A percentile compares a stretch with the other conserved stretches of the same genome.
phyloP scores from a whole-genome alignment of 2,113 vertebrate species.

The Ramphastos sulfuratus region DNA sequence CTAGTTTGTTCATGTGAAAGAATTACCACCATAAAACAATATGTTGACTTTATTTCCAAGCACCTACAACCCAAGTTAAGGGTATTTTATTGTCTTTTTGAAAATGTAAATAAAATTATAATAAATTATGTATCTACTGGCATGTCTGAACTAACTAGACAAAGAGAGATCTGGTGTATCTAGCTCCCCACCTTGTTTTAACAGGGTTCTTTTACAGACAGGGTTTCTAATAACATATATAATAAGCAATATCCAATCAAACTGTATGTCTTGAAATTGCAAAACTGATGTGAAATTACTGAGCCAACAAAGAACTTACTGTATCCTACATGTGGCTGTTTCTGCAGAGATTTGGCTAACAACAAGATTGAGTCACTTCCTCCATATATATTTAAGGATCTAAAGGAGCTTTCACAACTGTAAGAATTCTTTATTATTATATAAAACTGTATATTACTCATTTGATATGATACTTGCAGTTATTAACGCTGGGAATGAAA shows the following conservation, averaged over 20 bases:
- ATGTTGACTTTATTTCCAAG: not conserved
- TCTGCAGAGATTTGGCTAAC: constrained; percentile 87
- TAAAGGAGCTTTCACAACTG: constrained; percentile 92
- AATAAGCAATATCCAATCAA: not conserved
- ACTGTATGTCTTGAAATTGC: not conserved
- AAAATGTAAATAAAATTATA: not conserved
- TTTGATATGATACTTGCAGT: not conserved
- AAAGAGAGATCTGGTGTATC: not conserved
- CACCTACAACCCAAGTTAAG: not conserved
- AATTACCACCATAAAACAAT: not conserved
- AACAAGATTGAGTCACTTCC: constrained; percentile 89
- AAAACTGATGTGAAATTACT: constrained; percentile 6
- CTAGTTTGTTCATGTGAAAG: not conserved
- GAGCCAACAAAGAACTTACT: constrained; percentile 16
- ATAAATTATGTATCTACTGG: not conserved
- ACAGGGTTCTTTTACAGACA: not conserved
- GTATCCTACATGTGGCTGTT: constrained; percentile 53
- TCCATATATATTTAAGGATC: constrained; percentile 82
- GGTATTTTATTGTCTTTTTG: not conserved
- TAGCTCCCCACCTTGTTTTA: not conserved
- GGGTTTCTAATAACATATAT: not conserved
- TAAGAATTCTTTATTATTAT: constrained; percentile 73
- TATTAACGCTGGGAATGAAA: not conserved
- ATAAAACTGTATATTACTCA: not conserved
- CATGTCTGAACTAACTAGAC: not conserved